These are phyloP conservation scores for Clistopyga incitator DNA, from an alignment of 2,888 invertebrate genomes.

Conservation along the genomic window DNA sequence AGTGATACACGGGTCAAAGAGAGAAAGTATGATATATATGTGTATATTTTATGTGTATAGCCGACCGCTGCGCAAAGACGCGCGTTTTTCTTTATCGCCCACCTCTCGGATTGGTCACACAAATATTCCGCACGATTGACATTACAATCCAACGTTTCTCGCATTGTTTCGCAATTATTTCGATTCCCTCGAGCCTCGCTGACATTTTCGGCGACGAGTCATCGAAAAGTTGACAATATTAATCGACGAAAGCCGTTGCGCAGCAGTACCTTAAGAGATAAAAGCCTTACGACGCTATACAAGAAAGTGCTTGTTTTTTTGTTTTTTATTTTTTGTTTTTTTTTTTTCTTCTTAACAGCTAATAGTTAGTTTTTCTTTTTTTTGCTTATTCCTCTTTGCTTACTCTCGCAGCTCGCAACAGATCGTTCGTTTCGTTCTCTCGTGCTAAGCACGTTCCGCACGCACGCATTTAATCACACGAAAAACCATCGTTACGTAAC, in stretches of 20 bases:
- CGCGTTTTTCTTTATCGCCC: constrained; percentile 25
- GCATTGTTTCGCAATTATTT: background rate
- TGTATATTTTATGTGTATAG: constrained; percentile 59
- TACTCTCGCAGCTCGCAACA: constrained; percentile 67
- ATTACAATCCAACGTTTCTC: constrained; percentile 14
- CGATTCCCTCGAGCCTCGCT: background rate
- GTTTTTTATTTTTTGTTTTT: too few species aligned
- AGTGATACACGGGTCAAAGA: constrained; percentile 66
- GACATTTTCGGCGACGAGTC: background rate
- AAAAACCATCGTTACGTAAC: constrained; percentile 57
- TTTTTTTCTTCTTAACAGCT: constrained; percentile 56
- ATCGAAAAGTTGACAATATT: constrained; percentile 36
- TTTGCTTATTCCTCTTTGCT: constrained; percentile 23
- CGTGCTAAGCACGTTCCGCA: constrained; percentile 33
- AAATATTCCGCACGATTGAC: background rate
- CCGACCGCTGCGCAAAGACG: constrained; percentile 58
- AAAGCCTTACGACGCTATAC: constrained; percentile 67
- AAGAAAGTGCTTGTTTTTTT: constrained; percentile 65
- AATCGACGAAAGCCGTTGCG: constrained; percentile 49
- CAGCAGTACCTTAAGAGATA: constrained; percentile 61
- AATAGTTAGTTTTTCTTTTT: constrained; percentile 61
- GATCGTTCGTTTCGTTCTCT: constrained; percentile 68
- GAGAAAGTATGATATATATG: constrained; percentile 68
- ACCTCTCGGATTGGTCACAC: constrained; percentile 4
- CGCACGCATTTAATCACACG: constrained; percentile 41